A percentile compares a stretch with the other conserved stretches of the same genome.
These are phyloP conservation scores for Cosmia trapezina DNA, from an alignment of 2,888 invertebrate species.

Conservation along the genomic window DNA sequence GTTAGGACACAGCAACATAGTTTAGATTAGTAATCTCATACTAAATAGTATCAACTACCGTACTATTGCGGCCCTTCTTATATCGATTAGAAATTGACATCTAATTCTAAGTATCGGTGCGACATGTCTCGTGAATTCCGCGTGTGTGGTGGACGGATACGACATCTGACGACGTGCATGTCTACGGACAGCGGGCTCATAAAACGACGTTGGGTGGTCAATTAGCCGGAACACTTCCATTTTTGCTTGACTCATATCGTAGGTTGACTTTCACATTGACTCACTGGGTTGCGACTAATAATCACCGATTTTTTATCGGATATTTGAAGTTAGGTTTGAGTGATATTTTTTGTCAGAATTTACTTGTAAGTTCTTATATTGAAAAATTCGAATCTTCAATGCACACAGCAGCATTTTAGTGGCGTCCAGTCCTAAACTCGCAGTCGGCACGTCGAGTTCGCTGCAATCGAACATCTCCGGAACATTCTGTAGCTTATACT, in stretches of 20 bases:
- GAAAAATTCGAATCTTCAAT: neutral
- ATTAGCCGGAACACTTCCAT: slow-evolving; percentile 26
- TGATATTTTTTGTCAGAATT: neutral
- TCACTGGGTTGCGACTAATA: neutral
- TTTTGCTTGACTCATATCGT: slow-evolving; percentile 7
- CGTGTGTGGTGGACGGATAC: slow-evolving; percentile 32
- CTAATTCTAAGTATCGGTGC: neutral
- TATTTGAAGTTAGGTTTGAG: too few relatives aligned
- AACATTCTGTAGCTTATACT: slow-evolving; percentile 74
- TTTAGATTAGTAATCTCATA: too few relatives aligned
- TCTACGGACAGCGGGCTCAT: neutral
- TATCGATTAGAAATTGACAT: neutral
- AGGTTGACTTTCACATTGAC: neutral
- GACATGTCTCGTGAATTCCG: slow-evolving; percentile 23
- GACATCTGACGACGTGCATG: slow-evolving; percentile 32
- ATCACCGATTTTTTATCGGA: neutral
- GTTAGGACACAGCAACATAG: neutral
- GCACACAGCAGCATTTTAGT: slow-evolving; percentile 68
- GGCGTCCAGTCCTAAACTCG: slow-evolving; percentile 58
- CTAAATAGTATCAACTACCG: too few relatives aligned
- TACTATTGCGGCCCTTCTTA: neutral
- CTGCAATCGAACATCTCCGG: slow-evolving; percentile 78
- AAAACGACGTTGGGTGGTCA: slow-evolving; percentile 45
- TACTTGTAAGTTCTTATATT: too few relatives aligned
- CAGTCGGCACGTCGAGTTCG: slow-evolving; percentile 72